These are phyloP conservation scores for Leptinotarsa rubiginosa DNA, from an alignment of 2,888 invertebrate species.

Conservation along the genomic window DNA sequence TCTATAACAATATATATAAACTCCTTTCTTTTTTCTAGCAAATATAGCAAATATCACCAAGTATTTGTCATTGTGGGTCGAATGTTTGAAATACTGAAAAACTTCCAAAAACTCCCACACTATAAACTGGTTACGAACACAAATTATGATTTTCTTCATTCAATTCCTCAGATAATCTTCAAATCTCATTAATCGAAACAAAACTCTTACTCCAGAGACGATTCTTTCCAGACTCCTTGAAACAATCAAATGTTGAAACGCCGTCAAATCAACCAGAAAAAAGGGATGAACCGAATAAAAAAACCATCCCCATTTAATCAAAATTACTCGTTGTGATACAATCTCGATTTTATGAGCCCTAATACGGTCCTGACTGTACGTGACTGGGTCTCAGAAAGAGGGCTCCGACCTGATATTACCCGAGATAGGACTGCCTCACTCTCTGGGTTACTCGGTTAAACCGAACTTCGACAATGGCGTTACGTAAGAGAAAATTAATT, in stretches of 20 bases:
- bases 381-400: constrained; percentile 30
- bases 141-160: too few relatives aligned
- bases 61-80: too few relatives aligned
- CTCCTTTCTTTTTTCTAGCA: too few relatives aligned
- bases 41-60: too few relatives aligned
- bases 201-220: neutral
- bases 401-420: constrained; percentile 37
- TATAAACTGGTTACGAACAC: too few relatives aligned
- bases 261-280: neutral
- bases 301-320: constrained; percentile 23
- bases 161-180: too few relatives aligned
- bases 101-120: too few relatives aligned
- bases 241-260: neutral
- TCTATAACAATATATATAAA: too few relatives aligned
- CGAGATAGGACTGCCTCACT: constrained; percentile 29
- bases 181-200: neutral
- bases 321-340: constrained; percentile 29
- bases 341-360: constrained; percentile 26
- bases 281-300: constrained; percentile 20
- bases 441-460: constrained; percentile 38
- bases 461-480: constrained; percentile 26
- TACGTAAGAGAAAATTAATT: constrained; percentile 40
- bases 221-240: neutral
- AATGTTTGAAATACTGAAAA: too few relatives aligned
- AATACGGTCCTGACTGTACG: constrained; percentile 35